phyloP scores from a whole-genome alignment of 2,113 vertebrate species.

The Taxidea taxus region DNA sequence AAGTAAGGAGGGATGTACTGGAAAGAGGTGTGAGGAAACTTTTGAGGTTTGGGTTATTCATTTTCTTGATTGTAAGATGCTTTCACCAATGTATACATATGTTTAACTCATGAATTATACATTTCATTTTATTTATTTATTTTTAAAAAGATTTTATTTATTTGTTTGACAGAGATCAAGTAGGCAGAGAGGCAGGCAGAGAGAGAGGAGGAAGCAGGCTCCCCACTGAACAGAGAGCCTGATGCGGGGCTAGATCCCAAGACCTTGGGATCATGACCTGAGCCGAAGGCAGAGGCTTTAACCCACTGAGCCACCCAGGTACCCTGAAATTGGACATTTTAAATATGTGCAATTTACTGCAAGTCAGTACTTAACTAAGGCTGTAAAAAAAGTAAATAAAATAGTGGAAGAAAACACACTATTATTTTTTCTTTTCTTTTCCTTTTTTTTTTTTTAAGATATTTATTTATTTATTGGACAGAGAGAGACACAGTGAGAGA shows the following conservation, averaged over 20 bases:
- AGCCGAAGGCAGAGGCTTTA: no score
- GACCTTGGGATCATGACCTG: no score
- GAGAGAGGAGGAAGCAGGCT: no score
- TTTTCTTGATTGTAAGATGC: not conserved
- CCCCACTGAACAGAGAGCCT: no score
- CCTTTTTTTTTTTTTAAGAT: not conserved
- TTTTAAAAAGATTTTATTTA: no score
- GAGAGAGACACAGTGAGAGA: not conserved
- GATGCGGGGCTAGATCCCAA: no score
- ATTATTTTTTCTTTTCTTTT: not conserved
- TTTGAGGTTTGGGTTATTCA: not conserved
- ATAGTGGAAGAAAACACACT: not conserved
- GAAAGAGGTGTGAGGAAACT: not conserved
- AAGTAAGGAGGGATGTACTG: not conserved
- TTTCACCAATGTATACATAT: not conserved
- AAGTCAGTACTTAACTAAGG: slow-evolving; percentile 6
- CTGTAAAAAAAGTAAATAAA: slow-evolving; percentile 27
- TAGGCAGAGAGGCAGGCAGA: no score
- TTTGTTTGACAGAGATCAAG: no score
- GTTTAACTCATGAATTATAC: slow-evolving; percentile 10
- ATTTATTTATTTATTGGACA: not conserved
- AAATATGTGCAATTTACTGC: not conserved
- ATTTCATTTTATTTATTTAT: no score
- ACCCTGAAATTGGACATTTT: not conserved
- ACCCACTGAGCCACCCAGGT: no score